A percentile compares a stretch with the other conserved stretches of the same genome.
Evolutionary conservation across 2,888 invertebrate species (phyloP).

Genomic region (Perizoma affinitatum): DNA sequence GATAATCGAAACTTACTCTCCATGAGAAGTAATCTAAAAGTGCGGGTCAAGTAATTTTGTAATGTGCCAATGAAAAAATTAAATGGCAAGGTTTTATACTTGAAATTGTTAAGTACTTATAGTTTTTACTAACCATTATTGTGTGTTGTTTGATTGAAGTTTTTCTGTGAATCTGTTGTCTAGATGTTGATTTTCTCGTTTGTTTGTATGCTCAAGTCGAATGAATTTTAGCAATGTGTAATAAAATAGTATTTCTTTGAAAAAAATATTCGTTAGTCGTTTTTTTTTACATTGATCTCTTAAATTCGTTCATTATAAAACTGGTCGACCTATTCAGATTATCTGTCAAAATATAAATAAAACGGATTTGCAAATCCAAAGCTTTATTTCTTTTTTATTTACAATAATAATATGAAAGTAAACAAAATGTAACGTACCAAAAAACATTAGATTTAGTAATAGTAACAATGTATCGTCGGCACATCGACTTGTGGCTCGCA

Average conservation of each 20-base stretch:
- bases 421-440: slow-evolving; percentile 82
- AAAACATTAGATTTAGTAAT: slow-evolving; percentile 72
- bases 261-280: background rate
- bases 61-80: slow-evolving; percentile 18
- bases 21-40: slow-evolving; percentile 10
- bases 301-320: too few species aligned
- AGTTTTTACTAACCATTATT: slow-evolving; percentile 8
- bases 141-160: slow-evolving; percentile 23
- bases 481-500: slow-evolving; percentile 16
- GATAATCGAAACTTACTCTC: slow-evolving; percentile 11
- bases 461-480: slow-evolving; percentile 50
- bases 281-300: too few species aligned
- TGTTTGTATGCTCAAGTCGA: slow-evolving; percentile 34
- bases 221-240: slow-evolving; percentile 32
- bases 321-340: too few species aligned
- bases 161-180: slow-evolving; percentile 29
- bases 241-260: slow-evolving; percentile 35
- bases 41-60: slow-evolving; percentile 15
- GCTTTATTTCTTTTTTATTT: slow-evolving; percentile 80
- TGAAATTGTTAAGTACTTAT: slow-evolving; percentile 13
- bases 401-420: slow-evolving; percentile 83
- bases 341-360: slow-evolving; percentile 24
- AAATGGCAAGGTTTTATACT: slow-evolving; percentile 16
- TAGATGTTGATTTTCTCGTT: slow-evolving; percentile 30
- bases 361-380: slow-evolving; percentile 75